Base-by-base conservation (phyloP, 1,140 invertebrate genomes). In the Lepidostoma basale region DNA sequence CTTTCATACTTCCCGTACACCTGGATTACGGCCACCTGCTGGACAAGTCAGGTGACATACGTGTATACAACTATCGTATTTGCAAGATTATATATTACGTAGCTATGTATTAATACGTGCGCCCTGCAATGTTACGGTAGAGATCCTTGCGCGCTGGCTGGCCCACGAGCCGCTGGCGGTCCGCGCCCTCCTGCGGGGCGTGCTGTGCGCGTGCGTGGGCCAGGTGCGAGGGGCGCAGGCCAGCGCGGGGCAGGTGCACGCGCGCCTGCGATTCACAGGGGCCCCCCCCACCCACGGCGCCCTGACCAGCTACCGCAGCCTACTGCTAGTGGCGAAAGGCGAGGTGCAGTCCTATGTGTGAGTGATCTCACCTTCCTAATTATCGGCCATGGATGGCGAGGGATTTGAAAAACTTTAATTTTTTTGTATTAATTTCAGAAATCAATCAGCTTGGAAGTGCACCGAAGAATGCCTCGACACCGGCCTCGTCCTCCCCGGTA, bases 381-480 rank as follows among this genome's bases (percentile, higher is more conserved):
- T n/a, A n/a, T n/a, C n/a, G n/a, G n/a, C n/a, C n/a, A n/a, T n/a
- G n/a, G n/a, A n/a, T n/a, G n/a, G n/a, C n/a, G n/a, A n/a, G n/a
- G n/a, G n/a, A n/a, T n/a, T n/a, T n/a, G n/a, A n/a, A n/a, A n/a
- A n/a, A n/a, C n/a, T n/a, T n/a, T n/a, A n/a, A n/a, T n/a, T n/a
- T n/a, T n/a, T n/a, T 12, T 9, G 33, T 56, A 6, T 3, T 2
- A 28, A 18, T 62, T 60, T 42, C 42, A 68, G 66, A 4, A 45
- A 39, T 16, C 66, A 68, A 49, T 62, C 56, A 12, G 58, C 56
- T 18, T 68, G 66, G 66, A 26, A 23, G 16, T 68, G 66, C 20
- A 18, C 22, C 14, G 66, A 60, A 39, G 26, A 68, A 25, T 68
- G 66, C 18, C 20, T 49, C 3, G 36, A 68, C 39, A 52, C 8